Base-by-base conservation (phyloP, 1,140 invertebrate genomes). In the Eriocheir sinensis region DNA sequence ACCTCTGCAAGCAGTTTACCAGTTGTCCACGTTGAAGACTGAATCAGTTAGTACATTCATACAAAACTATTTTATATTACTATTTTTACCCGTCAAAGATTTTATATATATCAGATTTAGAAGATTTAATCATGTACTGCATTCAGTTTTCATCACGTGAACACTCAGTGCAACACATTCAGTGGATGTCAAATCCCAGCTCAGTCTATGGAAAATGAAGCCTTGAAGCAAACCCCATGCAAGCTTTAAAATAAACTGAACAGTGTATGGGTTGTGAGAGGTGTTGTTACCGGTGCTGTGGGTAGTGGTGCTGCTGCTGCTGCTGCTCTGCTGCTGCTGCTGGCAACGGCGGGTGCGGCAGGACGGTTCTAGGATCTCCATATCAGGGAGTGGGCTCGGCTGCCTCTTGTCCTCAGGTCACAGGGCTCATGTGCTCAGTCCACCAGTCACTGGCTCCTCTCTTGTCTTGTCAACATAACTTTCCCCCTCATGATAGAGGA, bases 301-400 rank as follows among this genome's bases (percentile, higher is more conserved):
- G 36, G 40, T 85, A 40, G 93, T 90, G 81, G 40, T 89, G 86
- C 21, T 92, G 91, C 30, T 79, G 44, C 27, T 85, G 72, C 53
- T 88, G 80, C 48, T 92, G 83, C 48, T 88, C 85, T 92, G 89
- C 81, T 95, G 90, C 83, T 92, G 90, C 81, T 72, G 88, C 90
- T 89, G 94, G 32, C 92, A 86, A 89, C 90, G 81, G 88, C 53
- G 38, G 91, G 91, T 95, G 94, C 38, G 91, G 94, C 79, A 86
- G 94, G 91, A 93, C 91, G 91, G 94, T 95, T 94, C 94, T 95
- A 92, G 90, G 94, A 95, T 95, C 94, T 95, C 94, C 94, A 95
- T 95, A 95, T 95, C 94, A 95, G 94, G 91, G 94, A 95, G 94
- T 95, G 94, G 94, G 90, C 85, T 80, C 91, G 91, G 94, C 94